Base-by-base conservation (phyloP, 2,113 vertebrate genomes). In the Prochilodus magdalenae region DNA sequence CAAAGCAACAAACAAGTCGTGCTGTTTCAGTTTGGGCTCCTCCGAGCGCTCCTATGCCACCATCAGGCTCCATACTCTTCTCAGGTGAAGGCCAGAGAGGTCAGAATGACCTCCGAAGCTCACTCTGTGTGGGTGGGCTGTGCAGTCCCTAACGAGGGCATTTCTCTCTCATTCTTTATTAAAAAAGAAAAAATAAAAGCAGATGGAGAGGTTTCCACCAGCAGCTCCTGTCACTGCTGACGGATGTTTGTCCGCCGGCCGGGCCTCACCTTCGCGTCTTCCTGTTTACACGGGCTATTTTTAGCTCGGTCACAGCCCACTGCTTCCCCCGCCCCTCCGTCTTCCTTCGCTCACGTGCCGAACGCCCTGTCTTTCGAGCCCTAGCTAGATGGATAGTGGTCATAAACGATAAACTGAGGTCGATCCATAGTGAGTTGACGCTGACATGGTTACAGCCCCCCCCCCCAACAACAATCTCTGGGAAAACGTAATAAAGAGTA, bases 401-500 rank as follows among this genome's bases (percentile, higher is more conserved):
- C n/a, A 62, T 16, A 77, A 79, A 80, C 86, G 85, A 87, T 91
- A 89, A 91, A 92, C 26, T 18, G 88, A 88, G 93, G 89, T 88
- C 92, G 90, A 92, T 91, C 89, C 89, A 83, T 69, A 84, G 89
- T 88, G 63, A 80, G 84, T 86, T 83, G 75, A 76, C 44, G 87
- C 84, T 86, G 84, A 92, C 90, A 93, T 89, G 89, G 89, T 91
- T 89, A 86, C 86, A 74, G 3, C 62, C 2, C 60, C 75, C 57
- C 82, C 91, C 82, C 91, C 1, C 57, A 73, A 49, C 78, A 90
- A 81, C 90, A 90, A 44, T 93, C 90, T 90, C 85, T 36, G 13
- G 75, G 8, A 47, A 47, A 47, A 66, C 87, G 84, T 89, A 92
- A 93, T 59, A 85, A 91, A 88, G 79, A 93, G 53, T 40, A 87